Base-by-base conservation (phyloP, 2,888 invertebrate genomes). In the Synanthedon tipuliformis region DNA sequence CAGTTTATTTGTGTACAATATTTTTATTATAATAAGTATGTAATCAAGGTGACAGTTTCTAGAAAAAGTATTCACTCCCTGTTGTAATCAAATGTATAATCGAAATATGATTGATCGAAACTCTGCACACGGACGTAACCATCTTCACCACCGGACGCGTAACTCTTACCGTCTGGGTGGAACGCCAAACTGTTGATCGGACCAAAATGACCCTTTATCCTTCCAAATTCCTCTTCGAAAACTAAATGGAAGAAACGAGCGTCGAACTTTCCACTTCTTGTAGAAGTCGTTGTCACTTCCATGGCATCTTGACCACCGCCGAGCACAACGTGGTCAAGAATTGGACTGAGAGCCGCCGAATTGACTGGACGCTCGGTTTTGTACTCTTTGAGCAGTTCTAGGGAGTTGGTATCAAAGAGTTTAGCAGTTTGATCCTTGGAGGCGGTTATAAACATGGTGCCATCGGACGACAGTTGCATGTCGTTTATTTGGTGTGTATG, bases 261-360 rank as follows among this genome's bases (percentile, higher is more conserved):
- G 78, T 99, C 99, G 76, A 99, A 99, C 88, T 99, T 99, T 52
- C 99, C 99, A 57, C 95, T 92, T 64, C 96, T 90, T 0, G 97
- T 92, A 0, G 96, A 95, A 0, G 98, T 98, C 1, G 96, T 97
- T 50, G 98, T 98, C 55, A 99, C 99, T 71, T 97, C 97, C 96
- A 98, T 98, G 54, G 99, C 99, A 80, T 99, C 99, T 88, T 99
- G 99, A 66, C 99, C 99, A 79, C 99, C 99, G 56, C 99, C 99
- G 50, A 99, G 89, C 2, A 98, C 95, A 5, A 99, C 99, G 87
- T 99, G 99, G 79, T 99, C 98, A 54, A 92, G 87, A 61, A 95
- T 94, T 0, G 99, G 99, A 59, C 98, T 98, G 58, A 99, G 94
- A 1, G 98, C 94, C 0, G 99, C 99, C 0, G 99, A 99, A 80